Percentiles rank a stretch among this genome's conserved stretches.
Conservation (phyloP, 2,113 vertebrate genomes). For the Lagopus muta region DNA sequence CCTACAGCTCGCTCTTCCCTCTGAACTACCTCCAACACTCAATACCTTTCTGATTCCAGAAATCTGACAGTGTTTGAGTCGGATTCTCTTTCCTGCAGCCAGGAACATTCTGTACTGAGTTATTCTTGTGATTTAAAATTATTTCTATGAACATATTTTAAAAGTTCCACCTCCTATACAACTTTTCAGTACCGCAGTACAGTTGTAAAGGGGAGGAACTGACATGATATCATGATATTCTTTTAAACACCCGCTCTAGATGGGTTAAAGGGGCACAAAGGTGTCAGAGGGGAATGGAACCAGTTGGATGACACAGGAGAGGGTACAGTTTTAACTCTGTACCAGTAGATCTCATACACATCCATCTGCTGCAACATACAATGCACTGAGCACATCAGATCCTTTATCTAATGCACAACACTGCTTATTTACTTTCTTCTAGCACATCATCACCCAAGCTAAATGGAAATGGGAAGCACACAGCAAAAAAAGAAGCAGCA, state of each 20-base stretch:
- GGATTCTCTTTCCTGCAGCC: background rate
- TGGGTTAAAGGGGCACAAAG: background rate
- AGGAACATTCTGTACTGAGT: slow-evolving; percentile 37
- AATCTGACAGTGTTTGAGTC: background rate
- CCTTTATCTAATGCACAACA: background rate
- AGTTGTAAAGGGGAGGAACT: background rate
- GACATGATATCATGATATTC: background rate
- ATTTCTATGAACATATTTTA: background rate
- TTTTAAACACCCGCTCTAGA: background rate
- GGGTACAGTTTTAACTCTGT: background rate
- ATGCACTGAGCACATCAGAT: background rate
- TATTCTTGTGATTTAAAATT: slow-evolving; percentile 9
- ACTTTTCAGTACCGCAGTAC: background rate
- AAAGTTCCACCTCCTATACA: background rate
- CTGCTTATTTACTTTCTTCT: background rate
- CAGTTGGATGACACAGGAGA: background rate
- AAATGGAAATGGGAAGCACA: background rate
- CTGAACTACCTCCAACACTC: slow-evolving; percentile 7
- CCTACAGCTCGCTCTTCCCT: background rate
- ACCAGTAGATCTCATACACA: background rate
- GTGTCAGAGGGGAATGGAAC: background rate
- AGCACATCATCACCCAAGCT: background rate
- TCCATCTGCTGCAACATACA: background rate
- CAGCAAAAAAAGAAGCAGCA: background rate
- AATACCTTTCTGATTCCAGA: slow-evolving; percentile 10